Base-by-base conservation (phyloP, 2,113 vertebrate species). In the Erinaceus europaeus region DNA sequence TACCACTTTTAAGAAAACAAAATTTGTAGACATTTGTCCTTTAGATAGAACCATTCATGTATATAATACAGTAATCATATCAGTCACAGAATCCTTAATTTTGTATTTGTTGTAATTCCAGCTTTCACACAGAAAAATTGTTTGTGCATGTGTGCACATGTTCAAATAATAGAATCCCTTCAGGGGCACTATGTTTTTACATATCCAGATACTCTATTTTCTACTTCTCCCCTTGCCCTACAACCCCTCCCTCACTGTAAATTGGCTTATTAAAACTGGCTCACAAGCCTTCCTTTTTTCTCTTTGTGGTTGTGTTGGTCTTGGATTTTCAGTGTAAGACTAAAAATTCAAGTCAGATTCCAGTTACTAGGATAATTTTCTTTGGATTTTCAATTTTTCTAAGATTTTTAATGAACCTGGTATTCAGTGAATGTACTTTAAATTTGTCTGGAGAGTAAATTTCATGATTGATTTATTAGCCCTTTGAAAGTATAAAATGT, bases 291-390 rank as follows among this genome's bases (percentile, higher is more conserved):
- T 84, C 79, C 86, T 88, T 94, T 86, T 93, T 84, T 91, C 25
- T 87, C 46, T 23, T 57, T 86, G 91, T 92, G 88, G 67, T 85
- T 72, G 0, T 29, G 0, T 90, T 83, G 32, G 53, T 89, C 92
- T 92, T 95, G 88, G 88, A 90, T 57, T n/a, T 90, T 94, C 90
- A 44, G 42, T 71, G 91, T 86, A 94, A 88, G 86, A 90, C 94
- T 95, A 88, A 95, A 95, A 96, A 95, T 95, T 90, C 94, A 94
- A 73, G 94, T 94, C 90, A 88, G 94, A 93, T 76, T 94, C 34
- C 67, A 94, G 94, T 94, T 88, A 96, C 92, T 87, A 94, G 95
- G 91, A 94, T 96, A 95, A 94, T 94, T 95, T 95, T 91, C 84
- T 96, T 96, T 94, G 92, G 92, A 85, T 93, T 94, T 94, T 78